Conservation (phyloP, 2,888 invertebrate species). For the Shargacucullia verbasci region DNA sequence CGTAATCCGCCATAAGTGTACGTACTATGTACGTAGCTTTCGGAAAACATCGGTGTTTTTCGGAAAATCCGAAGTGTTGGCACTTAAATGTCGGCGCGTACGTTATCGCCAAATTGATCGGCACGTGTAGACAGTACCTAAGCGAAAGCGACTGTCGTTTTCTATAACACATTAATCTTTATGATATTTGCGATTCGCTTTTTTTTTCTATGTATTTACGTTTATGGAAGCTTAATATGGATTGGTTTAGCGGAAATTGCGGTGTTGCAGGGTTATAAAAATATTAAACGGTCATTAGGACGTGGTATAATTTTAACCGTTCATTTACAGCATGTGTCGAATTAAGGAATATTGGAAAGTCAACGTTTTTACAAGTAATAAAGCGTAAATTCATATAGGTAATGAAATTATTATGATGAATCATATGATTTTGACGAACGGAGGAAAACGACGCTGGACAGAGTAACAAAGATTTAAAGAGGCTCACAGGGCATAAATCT, state of each 20-base stretch:
- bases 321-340: no score
- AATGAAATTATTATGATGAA: no score
- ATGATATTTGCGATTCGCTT: conserved; percentile 27
- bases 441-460: no score
- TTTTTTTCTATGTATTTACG: conserved; percentile 12
- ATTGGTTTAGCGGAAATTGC: conserved; percentile 27
- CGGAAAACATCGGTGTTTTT: conserved; percentile 27
- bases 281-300: background rate
- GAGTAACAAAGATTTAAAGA: no score
- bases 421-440: no score
- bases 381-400: no score
- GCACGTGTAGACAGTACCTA: conserved; percentile 42
- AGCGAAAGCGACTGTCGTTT: conserved; percentile 24
- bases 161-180: conserved; percentile 34
- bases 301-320: no score
- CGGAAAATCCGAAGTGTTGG: conserved; percentile 34
- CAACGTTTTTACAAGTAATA: no score
- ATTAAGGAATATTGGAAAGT: no score
- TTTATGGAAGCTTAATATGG: conserved; percentile 11
- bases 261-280: conserved; percentile 17
- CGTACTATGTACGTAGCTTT: conserved; percentile 5
- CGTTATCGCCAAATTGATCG: conserved; percentile 57
- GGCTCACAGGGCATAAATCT: no score
- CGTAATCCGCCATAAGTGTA: background rate
- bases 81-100: conserved; percentile 28